A percentile compares a stretch with the other conserved stretches of the same genome.
phyloP scores from a whole-genome alignment of 2,113 vertebrate species.

The Nansenia antarctica region DNA sequence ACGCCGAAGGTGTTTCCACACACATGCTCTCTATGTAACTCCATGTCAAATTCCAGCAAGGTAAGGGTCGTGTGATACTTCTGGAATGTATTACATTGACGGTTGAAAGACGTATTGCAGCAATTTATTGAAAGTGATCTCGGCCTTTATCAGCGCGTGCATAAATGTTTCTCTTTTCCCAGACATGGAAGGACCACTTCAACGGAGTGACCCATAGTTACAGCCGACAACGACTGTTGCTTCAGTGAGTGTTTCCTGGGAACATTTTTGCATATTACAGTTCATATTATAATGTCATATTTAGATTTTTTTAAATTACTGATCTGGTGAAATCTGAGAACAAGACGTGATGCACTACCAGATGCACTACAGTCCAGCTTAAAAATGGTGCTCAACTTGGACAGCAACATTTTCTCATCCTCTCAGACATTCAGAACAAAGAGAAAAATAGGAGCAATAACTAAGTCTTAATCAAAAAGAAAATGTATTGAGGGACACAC shows the following conservation, averaged over 20 bases:
- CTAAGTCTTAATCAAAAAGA: too few relatives aligned
- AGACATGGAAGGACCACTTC: neutral
- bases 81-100: too few relatives aligned
- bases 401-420: too few relatives aligned
- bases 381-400: too few relatives aligned
- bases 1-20: neutral
- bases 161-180: neutral
- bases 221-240: neutral
- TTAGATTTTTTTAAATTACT: neutral
- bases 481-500: too few relatives aligned
- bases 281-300: neutral
- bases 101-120: neutral
- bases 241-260: neutral
- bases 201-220: neutral
- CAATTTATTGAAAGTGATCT: neutral
- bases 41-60: neutral
- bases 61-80: neutral
- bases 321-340: too few relatives aligned
- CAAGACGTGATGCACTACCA: too few relatives aligned
- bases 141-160: neutral
- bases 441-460: too few relatives aligned
- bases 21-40: neutral
- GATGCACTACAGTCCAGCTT: too few relatives aligned
- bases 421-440: too few relatives aligned
- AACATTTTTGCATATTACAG: neutral